Conservation (phyloP, 2,888 invertebrate genomes). For the Sinohyriopsis cumingii region DNA sequence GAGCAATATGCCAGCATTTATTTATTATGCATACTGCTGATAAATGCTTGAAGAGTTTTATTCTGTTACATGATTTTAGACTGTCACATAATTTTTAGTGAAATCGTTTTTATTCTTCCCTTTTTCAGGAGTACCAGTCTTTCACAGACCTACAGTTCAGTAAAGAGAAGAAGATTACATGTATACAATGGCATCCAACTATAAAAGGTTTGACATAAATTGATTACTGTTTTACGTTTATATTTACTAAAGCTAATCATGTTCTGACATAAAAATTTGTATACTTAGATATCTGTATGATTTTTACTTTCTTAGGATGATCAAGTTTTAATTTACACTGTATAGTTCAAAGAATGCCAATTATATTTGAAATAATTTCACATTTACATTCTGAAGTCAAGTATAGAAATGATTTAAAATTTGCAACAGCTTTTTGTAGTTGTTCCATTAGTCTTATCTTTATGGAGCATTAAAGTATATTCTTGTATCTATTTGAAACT, state of each 20-base stretch:
- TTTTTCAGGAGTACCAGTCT: slow-evolving; percentile 71
- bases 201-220: slow-evolving; percentile 52
- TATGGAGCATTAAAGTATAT: too few species aligned
- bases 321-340: too few species aligned
- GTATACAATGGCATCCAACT: slow-evolving; percentile 72
- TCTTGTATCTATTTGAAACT: too few species aligned
- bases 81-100: too few species aligned
- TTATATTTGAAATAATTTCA: not conserved
- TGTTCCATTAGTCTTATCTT: too few species aligned
- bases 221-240: not conserved
- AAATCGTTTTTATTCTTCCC: not conserved
- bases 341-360: not conserved
- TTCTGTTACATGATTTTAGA: too few species aligned
- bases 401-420: too few species aligned
- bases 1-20: too few species aligned
- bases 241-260: not conserved
- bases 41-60: too few species aligned
- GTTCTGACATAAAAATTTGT: not conserved
- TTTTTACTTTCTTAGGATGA: too few species aligned
- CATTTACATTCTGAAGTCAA: not conserved
- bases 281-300: not conserved
- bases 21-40: too few species aligned
- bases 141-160: slow-evolving; percentile 72
- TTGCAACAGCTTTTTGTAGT: too few species aligned
- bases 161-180: slow-evolving; percentile 70